Evolutionary conservation across 64 coral and sea anemone genomes (phyloP).

Genomic region (Actinia tenebrosa): DNA sequence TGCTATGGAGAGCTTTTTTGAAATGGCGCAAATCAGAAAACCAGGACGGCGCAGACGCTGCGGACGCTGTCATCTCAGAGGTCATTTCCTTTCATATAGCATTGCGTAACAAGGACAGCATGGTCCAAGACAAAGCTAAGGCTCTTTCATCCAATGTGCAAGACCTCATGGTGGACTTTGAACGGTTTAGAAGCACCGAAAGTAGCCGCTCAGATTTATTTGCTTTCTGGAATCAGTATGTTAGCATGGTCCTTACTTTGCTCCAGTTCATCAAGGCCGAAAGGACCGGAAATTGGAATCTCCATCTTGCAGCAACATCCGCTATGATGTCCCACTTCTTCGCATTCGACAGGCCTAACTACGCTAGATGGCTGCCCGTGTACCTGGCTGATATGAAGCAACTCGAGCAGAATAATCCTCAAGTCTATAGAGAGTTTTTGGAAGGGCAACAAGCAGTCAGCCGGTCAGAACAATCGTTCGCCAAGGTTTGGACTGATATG

Average conservation of each 20-base stretch:
- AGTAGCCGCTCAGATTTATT: conserved; percentile 2
- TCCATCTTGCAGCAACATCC: not conserved
- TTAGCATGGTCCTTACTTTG: not conserved
- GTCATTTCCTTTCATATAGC: not conserved
- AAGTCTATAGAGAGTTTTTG: conserved; percentile 28
- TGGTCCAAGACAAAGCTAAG: not conserved
- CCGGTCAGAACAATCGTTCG: conserved; percentile 33
- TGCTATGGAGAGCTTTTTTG: conserved; percentile 21
- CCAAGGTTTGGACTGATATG: conserved; percentile 49
- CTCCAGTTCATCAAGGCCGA: not conserved
- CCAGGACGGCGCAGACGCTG: not conserved
- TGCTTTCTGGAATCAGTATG: conserved; percentile 30
- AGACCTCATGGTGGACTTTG: not conserved
- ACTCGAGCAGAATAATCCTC: conserved; percentile 29
- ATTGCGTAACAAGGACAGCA: not conserved
- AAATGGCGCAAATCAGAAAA: not conserved
- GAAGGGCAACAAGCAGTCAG: conserved; percentile 35
- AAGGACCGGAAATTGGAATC: not conserved
- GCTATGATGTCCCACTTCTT: conserved; percentile 11
- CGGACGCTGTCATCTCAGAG: not conserved
- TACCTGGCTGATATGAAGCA: not conserved
- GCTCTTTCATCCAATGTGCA: not conserved
- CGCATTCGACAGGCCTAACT: conserved; percentile 13
- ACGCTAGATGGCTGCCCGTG: not conserved
- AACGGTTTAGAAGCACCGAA: not conserved